phyloP scores from a whole-genome alignment of 1,140 invertebrate species.

The Drosophila micromelanica region DNA sequence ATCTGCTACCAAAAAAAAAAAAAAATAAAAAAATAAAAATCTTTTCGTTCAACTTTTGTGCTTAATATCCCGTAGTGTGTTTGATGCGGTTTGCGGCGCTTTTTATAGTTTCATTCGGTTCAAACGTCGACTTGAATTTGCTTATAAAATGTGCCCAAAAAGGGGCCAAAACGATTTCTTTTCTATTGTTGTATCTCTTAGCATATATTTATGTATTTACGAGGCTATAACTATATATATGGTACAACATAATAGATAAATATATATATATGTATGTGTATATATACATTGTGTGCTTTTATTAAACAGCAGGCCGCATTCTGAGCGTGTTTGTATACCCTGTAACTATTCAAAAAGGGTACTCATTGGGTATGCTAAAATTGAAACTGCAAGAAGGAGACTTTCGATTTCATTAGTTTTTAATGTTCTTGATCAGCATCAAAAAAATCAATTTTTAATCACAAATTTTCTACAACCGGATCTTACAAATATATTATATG shows the following conservation, averaged over 20 bases:
- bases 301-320: conserved; percentile 19
- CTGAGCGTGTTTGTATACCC: conserved; percentile 6
- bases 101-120: conserved; percentile 68
- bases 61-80: conserved; percentile 78
- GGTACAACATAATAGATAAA: background rate
- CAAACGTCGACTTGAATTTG: conserved; percentile 29
- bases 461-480: no score
- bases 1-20: conserved; percentile 1
- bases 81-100: conserved; percentile 62
- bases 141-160: conserved; percentile 32
- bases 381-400: background rate
- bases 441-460: no score
- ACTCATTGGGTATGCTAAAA: background rate
- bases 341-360: background rate
- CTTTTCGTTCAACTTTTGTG: conserved; percentile 70
- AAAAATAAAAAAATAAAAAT: conserved; percentile 43
- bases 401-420: no score
- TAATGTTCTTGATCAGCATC: no score
- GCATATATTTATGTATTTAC: conserved; percentile 79
- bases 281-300: conserved; percentile 58
- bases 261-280: conserved; percentile 20
- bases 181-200: conserved; percentile 38
- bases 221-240: conserved; percentile 66
- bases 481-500: no score
- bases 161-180: conserved; percentile 16